A percentile compares a stretch with the other conserved stretches of the same genome.
These are phyloP conservation scores for Troides aeacus DNA, from an alignment of 2,888 invertebrate genomes.

Conservation along the genomic window DNA sequence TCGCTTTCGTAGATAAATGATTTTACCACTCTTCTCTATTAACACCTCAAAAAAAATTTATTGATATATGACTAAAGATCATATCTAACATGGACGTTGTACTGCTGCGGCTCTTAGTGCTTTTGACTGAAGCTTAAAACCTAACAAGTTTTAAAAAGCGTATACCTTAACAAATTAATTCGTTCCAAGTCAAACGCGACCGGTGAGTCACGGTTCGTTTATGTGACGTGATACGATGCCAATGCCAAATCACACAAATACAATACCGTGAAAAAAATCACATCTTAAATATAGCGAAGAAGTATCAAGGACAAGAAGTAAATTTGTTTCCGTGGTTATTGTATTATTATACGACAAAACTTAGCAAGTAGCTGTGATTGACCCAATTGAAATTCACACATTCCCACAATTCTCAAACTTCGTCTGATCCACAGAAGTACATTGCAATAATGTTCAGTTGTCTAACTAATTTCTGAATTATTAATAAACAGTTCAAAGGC, in stretches of 20 bases:
- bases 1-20: no score
- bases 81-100: background rate
- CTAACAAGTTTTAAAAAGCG: background rate
- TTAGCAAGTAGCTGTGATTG: background rate
- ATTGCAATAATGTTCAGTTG: slow-evolving; percentile 14
- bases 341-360: background rate
- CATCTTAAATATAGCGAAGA: no score
- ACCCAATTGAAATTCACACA: background rate
- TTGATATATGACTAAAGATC: background rate
- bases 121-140: slow-evolving; percentile 6
- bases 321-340: background rate
- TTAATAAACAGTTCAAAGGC: slow-evolving; percentile 29
- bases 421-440: background rate
- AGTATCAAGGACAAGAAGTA: background rate
- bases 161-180: background rate
- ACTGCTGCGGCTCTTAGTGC: background rate
- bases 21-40: no score
- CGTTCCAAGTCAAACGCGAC: background rate
- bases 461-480: slow-evolving; percentile 23
- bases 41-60: background rate
- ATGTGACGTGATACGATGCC: background rate
- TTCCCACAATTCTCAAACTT: background rate
- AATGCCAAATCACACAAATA: background rate
- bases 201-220: background rate
- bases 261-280: background rate